A percentile compares a stretch with the other conserved stretches of the same genome.
These are phyloP conservation scores for Embiotoca jacksoni DNA, from an alignment of 2,113 vertebrate genomes.

Conservation along the genomic window DNA sequence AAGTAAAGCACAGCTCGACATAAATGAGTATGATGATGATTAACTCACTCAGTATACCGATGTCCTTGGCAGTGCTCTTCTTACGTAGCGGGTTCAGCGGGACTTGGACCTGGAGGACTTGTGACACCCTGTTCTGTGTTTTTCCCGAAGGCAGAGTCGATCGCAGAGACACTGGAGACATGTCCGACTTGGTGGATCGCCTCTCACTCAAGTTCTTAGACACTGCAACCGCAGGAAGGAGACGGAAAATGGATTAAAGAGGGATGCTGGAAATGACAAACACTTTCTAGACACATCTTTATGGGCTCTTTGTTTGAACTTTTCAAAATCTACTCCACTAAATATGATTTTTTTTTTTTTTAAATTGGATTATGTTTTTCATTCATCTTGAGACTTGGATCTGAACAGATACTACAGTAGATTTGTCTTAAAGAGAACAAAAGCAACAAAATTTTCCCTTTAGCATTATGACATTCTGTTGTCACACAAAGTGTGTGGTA, in stretches of 20 bases:
- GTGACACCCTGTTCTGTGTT: constrained; percentile 92
- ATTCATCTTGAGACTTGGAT: too few species aligned
- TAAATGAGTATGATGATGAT: background rate
- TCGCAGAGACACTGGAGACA: constrained; percentile 92
- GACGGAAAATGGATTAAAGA: background rate
- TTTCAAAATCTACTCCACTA: background rate
- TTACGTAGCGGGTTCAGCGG: constrained; percentile 92
- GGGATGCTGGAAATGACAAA: too few species aligned
- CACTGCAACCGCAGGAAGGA: constrained; percentile 79
- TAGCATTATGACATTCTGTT: too few species aligned
- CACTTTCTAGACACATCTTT: too few species aligned
- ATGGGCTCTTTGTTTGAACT: background rate
- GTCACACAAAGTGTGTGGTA: too few species aligned
- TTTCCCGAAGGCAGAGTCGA: constrained; percentile 86
- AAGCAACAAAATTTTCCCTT: too few species aligned
- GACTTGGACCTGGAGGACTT: constrained; percentile 94
- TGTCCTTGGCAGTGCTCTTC: constrained; percentile 91
- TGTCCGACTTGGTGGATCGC: constrained; percentile 89
- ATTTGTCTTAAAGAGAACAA: too few species aligned
- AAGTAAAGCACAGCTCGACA: background rate
- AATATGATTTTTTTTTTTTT: background rate
- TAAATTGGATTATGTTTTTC: too few species aligned
- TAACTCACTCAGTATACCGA: constrained; percentile 85
- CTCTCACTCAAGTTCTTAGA: constrained; percentile 94
- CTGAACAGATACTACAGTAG: too few species aligned